Conservation (phyloP, 2,113 vertebrate species). For the Oncorhynchus gorbuscha region DNA sequence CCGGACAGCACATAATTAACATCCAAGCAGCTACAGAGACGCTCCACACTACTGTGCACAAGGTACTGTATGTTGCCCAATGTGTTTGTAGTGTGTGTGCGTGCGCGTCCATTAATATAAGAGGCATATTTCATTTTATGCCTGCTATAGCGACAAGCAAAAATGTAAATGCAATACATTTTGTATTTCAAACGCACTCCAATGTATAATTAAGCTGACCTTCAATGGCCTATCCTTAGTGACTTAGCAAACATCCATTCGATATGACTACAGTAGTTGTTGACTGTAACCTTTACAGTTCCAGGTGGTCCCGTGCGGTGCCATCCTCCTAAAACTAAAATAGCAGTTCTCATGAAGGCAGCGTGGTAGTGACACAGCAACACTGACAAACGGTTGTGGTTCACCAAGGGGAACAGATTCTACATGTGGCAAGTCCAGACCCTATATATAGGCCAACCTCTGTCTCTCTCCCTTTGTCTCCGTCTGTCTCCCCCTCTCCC, state of each 20-base stretch:
- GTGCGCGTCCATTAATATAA: not conserved
- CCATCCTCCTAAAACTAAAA: not conserved
- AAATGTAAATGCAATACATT: no score
- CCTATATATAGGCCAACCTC: constrained; percentile 66
- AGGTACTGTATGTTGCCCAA: not conserved
- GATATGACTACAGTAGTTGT: not conserved
- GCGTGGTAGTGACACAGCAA: not conserved
- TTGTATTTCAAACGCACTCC: no score
- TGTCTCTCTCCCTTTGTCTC: constrained; percentile 33
- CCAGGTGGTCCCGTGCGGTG: not conserved
- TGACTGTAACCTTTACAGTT: not conserved
- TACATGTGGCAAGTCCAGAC: constrained; percentile 35
- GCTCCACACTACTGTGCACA: constrained; percentile 7
- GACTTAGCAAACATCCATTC: no score
- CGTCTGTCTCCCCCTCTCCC: no score
- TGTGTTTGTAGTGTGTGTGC: not conserved
- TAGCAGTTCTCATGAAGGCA: not conserved
- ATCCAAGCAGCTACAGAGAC: constrained; percentile 11
- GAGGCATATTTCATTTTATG: no score
- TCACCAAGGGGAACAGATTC: constrained; percentile 41
- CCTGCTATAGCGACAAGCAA: no score
- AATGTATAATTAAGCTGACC: no score
- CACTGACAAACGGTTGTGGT: constrained; percentile 7
- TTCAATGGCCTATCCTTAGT: no score
- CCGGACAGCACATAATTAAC: constrained; percentile 36